phyloP scores from a whole-genome alignment of 2,113 vertebrate species.

The Pyxicephalus adspersus region DNA sequence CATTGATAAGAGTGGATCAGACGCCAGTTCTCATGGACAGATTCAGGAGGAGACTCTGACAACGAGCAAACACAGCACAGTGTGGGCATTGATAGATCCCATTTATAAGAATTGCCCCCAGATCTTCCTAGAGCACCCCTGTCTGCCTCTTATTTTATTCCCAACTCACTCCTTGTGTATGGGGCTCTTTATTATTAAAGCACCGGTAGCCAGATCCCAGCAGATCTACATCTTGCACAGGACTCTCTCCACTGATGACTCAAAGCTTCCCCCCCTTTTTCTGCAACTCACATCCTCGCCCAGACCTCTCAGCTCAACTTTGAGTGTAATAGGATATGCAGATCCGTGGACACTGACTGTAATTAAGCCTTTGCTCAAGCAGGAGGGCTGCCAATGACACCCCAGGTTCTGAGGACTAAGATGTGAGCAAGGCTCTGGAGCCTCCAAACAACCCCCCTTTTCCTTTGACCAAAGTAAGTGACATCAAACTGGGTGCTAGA shows the following conservation, averaged over 20 bases:
- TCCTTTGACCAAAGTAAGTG: too few relatives aligned
- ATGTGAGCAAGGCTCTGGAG: too few relatives aligned
- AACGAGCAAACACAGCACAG: slow-evolving; percentile 83
- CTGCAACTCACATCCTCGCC: not conserved
- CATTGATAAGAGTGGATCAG: slow-evolving; percentile 98
- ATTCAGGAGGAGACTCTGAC: slow-evolving; percentile 84
- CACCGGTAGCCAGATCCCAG: slow-evolving; percentile 73
- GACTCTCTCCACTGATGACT: slow-evolving; percentile 78
- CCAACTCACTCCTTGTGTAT: slow-evolving; percentile 23
- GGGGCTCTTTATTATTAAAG: slow-evolving; percentile 48
- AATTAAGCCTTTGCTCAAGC: slow-evolving; percentile 21
- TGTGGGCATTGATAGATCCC: slow-evolving; percentile 80
- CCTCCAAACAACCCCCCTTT: too few relatives aligned
- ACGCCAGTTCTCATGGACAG: slow-evolving; percentile 97
- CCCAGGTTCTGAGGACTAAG: not conserved
- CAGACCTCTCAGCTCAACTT: slow-evolving; percentile 35
- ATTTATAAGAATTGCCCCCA: slow-evolving; percentile 76
- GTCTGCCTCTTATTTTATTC: not conserved
- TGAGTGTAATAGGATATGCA: slow-evolving; percentile 39
- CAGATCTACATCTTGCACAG: slow-evolving; percentile 79
- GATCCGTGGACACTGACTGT: slow-evolving; percentile 43
- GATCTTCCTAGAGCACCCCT: slow-evolving; percentile 54
- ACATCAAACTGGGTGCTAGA: not conserved
- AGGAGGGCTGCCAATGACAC: slow-evolving; percentile 21
- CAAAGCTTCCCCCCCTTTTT: slow-evolving; percentile 63